Conservation (phyloP, 2,797 vertebrate species). For the Mormyrus hasselquistii region DNA sequence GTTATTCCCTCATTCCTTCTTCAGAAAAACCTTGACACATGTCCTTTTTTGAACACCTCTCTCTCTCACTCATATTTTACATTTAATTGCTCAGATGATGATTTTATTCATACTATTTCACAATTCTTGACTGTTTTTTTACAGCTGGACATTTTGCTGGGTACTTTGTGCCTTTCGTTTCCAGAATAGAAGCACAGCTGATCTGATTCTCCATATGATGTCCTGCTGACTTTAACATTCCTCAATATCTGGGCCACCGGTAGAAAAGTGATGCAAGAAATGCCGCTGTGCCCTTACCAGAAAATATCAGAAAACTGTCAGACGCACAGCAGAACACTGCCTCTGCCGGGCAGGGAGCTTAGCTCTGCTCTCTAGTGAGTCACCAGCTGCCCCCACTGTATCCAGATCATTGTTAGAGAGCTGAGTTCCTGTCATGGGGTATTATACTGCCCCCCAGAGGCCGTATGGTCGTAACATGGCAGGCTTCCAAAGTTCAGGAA, state of each 20-base stretch:
- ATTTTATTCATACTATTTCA: neutral
- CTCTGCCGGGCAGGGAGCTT: neutral
- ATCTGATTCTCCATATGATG: neutral
- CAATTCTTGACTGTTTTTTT: neutral
- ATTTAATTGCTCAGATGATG: neutral
- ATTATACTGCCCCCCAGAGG: neutral
- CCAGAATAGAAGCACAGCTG: neutral
- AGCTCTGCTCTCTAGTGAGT: neutral
- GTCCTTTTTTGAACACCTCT: neutral
- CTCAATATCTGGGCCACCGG: neutral
- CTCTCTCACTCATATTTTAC: neutral
- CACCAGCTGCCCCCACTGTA: neutral
- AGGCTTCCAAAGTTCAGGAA: constrained; percentile 39
- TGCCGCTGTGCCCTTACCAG: neutral
- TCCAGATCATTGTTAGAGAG: neutral
- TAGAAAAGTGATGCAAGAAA: neutral
- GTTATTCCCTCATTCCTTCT: neutral
- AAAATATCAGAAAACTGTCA: neutral
- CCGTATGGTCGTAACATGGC: neutral
- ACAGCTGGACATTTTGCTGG: neutral
- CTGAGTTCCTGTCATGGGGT: neutral
- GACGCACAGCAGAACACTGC: neutral
- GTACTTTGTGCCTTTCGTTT: neutral
- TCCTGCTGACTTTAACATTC: neutral
- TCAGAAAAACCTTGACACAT: neutral